phyloP scores from a whole-genome alignment of 1,140 invertebrate species.

The Drosophila bocki region DNA sequence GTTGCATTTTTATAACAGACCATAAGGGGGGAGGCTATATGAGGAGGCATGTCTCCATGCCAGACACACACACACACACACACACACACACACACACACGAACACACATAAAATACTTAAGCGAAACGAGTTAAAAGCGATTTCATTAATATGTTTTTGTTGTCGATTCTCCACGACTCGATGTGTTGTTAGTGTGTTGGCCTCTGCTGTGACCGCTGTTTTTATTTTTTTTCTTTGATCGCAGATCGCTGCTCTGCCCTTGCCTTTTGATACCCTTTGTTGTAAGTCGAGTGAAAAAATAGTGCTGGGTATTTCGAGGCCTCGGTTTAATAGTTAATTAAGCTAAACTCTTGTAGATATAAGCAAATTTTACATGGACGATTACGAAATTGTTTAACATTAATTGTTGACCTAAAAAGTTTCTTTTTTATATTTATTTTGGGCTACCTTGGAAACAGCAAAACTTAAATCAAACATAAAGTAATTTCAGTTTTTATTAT shows the following conservation, averaged over 20 bases:
- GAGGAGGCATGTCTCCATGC: constrained; percentile 56
- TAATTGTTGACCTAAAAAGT: neutral
- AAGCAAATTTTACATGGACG: neutral
- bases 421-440: neutral
- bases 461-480: neutral
- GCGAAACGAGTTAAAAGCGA: constrained; percentile 82
- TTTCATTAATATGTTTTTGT: constrained; percentile 79
- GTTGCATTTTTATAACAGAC: constrained; percentile 76
- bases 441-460: neutral
- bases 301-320: constrained; percentile 8
- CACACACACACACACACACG: constrained; percentile 18
- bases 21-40: constrained; percentile 23
- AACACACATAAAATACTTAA: constrained; percentile 65
- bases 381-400: neutral
- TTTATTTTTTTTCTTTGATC: constrained; percentile 23
- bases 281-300: constrained; percentile 29
- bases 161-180: constrained; percentile 33
- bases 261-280: constrained; percentile 41
- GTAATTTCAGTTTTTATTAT: neutral
- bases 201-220: constrained; percentile 27
- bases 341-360: neutral
- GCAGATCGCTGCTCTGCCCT: constrained; percentile 24
- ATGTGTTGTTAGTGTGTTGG: constrained; percentile 35
- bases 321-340: neutral
- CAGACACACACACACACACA: constrained; percentile 17